A percentile compares a stretch with the other conserved stretches of the same genome.
Evolutionary conservation across 2,797 vertebrate genomes (phyloP).

Genomic region (Neosilurus hyrtlii): DNA sequence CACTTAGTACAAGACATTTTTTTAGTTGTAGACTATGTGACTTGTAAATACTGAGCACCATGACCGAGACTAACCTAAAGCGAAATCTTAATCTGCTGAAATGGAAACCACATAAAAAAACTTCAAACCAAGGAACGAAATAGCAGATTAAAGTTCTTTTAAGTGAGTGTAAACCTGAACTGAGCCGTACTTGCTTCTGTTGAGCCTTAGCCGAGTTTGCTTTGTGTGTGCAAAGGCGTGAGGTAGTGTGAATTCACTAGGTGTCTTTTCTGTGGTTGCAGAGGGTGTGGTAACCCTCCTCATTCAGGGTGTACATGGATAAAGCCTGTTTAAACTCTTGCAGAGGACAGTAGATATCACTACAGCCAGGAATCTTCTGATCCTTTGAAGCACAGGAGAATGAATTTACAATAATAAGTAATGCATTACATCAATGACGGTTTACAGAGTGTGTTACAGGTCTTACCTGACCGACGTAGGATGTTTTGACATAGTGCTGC

Average conservation of each 20-base stretch:
- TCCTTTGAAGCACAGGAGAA: constrained; percentile 70
- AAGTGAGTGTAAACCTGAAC: constrained; percentile 6
- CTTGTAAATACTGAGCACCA: background rate
- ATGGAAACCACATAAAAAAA: background rate
- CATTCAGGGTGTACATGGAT: constrained; percentile 69
- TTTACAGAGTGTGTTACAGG: background rate
- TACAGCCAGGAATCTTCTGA: constrained; percentile 82
- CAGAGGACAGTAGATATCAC: constrained; percentile 83
- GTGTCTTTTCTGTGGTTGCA: constrained; percentile 68
- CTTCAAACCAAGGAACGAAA: background rate
- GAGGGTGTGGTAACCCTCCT: constrained; percentile 73
- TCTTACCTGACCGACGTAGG: constrained; percentile 83
- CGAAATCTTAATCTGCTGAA: constrained; percentile 4
- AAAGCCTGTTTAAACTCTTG: constrained; percentile 81
- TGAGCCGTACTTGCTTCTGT: background rate
- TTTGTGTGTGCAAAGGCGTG: constrained; percentile 1
- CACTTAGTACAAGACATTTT: background rate
- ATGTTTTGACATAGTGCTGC: constrained; percentile 83
- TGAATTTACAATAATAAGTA: background rate
- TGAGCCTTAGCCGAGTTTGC: background rate
- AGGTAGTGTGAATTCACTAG: constrained; percentile 51
- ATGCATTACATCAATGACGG: background rate
- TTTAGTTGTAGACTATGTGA: background rate
- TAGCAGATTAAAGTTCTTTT: background rate
- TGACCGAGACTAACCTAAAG: background rate